Percentiles rank a stretch among this genome's conserved stretches.
phyloP scores from a whole-genome alignment of 2,113 vertebrate species.

The Pelusios castaneus region DNA sequence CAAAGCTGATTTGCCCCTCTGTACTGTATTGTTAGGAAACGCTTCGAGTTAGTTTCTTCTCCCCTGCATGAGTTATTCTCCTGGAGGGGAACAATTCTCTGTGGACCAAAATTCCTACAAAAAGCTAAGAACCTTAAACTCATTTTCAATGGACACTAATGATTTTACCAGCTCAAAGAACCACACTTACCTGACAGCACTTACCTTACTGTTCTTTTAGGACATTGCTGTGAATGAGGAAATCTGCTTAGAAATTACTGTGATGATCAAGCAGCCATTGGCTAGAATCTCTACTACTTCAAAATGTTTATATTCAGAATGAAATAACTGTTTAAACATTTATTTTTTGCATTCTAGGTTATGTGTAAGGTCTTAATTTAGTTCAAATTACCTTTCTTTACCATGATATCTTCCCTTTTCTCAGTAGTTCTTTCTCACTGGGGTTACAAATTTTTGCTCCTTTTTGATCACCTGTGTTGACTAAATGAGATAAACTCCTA shows the following conservation, averaged over 20 bases:
- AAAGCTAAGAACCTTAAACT: not conserved
- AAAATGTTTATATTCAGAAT: not conserved
- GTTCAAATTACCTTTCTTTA: not conserved
- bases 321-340: not conserved
- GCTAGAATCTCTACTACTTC: not conserved
- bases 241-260: not conserved
- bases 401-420: not conserved
- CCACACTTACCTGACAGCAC: not conserved
- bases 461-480: not conserved
- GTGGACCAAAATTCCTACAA: not conserved
- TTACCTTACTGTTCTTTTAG: not conserved
- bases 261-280: not conserved
- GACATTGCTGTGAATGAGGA: not conserved
- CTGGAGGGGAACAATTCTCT: not conserved
- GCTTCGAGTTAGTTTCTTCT: not conserved
- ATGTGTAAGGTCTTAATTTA: not conserved
- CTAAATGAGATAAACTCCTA: not conserved
- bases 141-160: not conserved
- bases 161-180: not conserved
- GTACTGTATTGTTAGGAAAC: not conserved
- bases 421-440: not conserved
- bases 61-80: accelerated
- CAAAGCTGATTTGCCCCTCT: not conserved
- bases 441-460: not conserved
- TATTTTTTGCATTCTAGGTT: not conserved